These are phyloP conservation scores for Drosophila trapezifrons DNA, from an alignment of 1,140 invertebrate species.

Conservation along the genomic window DNA sequence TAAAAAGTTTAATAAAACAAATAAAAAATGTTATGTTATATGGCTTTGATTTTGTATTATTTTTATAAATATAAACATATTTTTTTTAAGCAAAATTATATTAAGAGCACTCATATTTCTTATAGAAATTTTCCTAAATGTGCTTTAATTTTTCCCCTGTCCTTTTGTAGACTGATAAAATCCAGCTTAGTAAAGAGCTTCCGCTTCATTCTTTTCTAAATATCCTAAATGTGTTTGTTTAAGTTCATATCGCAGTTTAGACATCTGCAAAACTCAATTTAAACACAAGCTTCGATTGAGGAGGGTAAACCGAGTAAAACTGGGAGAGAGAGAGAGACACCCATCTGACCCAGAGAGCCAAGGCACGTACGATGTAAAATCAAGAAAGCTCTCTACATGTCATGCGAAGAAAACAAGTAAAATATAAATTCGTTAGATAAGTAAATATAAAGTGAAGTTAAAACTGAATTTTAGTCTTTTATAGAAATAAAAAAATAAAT, in stretches of 20 bases:
- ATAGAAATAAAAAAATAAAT: background rate
- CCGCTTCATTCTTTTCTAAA: slow-evolving; percentile 1
- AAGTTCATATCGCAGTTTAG: slow-evolving; percentile 11
- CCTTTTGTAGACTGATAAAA: background rate
- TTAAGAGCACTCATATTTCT: background rate
- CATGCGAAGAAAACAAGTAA: background rate
- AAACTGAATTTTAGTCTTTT: background rate
- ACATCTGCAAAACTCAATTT: slow-evolving; percentile 25
- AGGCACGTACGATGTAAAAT: slow-evolving; percentile 7
- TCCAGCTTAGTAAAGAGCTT: slow-evolving; percentile 3
- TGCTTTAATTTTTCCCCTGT: background rate
- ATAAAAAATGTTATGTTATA: too few relatives aligned
- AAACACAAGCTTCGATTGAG: slow-evolving; percentile 1
- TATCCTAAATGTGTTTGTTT: slow-evolving; percentile 5
- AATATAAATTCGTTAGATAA: background rate
- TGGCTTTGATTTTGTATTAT: too few relatives aligned
- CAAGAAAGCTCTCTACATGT: slow-evolving; percentile 17
- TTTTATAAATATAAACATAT: too few relatives aligned
- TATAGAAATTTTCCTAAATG: background rate
- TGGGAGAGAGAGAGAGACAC: slow-evolving; percentile 7
- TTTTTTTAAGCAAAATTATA: too few relatives aligned
- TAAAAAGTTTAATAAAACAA: too few relatives aligned
- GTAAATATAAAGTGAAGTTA: background rate
- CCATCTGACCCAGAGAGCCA: too few relatives aligned
- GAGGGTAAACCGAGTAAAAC: background rate